Evolutionary conservation across 1,140 invertebrate species (phyloP), one percentile per base, ranked within the genome.

Genomic region (Microplitis mediator): DNA sequence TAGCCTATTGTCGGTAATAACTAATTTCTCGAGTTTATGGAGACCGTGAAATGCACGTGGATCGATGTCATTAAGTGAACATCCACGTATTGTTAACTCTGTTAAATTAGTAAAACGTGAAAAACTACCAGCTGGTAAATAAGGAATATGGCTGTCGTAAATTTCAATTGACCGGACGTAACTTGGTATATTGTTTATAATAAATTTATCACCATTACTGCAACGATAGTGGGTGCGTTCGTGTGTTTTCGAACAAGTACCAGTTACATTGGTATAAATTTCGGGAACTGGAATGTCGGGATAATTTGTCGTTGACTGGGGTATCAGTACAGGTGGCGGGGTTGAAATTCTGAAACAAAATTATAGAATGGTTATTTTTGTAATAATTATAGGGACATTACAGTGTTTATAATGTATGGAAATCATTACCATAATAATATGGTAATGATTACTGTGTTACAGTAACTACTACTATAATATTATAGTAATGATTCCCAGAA

Each of bases 1-100:
- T 5, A 83, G 45, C 4, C 74, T 76, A 58, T 83, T 83, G 23
- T 79, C 67, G 31, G 74, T 76, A 9, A 83, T 77, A 3, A 79
- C 76, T 2, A 83, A 32, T n/a, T 70, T 74, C 14, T 77, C 58
- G 6, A 83, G 61, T 1, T 71, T 74, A 3, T 74, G 11, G 0
- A 80, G 45, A 34, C 70, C 69, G 0, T 64, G 39, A 23, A 83
- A 82, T 4, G 80, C 79, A 1, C 70, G 74, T 0, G 73, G 50
- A 23, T 80, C 74, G 1, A 83, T 64, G 3, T 75, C 78, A 8
- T 56, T 62, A 0, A 83, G 58, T 2, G 74, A 77, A 51, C 76
- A 80, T 58, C 82, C 82, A 3, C 75, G 73, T 0, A 83, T 69
- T 0, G 74, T 23, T 8, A 83, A 71, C 36, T 82, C 79, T 0